These are phyloP conservation scores for Acleris cristana DNA, from an alignment of 2,888 invertebrate species.

Conservation along the genomic window DNA sequence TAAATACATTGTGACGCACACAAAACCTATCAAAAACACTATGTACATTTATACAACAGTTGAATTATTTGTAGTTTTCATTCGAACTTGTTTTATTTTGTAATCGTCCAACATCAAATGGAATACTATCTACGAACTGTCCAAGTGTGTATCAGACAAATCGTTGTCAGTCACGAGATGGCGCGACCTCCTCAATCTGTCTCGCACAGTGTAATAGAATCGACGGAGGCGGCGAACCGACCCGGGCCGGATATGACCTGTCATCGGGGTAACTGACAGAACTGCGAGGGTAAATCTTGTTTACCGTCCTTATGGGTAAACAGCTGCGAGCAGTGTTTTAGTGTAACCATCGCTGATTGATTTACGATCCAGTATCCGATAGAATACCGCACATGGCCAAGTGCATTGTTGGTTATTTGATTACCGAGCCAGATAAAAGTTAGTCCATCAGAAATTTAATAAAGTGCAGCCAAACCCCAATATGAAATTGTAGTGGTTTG, in stretches of 20 bases:
- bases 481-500: too few species aligned
- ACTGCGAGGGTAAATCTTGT: slow-evolving; percentile 62
- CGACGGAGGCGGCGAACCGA: slow-evolving; percentile 65
- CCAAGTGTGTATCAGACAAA: slow-evolving; percentile 47
- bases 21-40: too few species aligned
- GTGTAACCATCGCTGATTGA: slow-evolving; percentile 49
- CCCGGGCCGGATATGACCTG: slow-evolving; percentile 72
- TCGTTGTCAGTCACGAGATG: slow-evolving; percentile 47
- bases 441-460: not conserved
- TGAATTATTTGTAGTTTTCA: too few species aligned
- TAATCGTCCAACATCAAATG: not conserved
- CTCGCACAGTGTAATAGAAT: slow-evolving; percentile 74
- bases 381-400: slow-evolving; percentile 15
- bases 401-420: slow-evolving; percentile 10
- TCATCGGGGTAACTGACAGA: slow-evolving; percentile 70
- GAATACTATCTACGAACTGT: not conserved
- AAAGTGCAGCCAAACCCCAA: too few species aligned
- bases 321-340: slow-evolving; percentile 56
- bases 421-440: not conserved
- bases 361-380: slow-evolving; percentile 41
- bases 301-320: slow-evolving; percentile 64
- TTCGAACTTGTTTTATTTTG: too few species aligned
- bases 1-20: too few species aligned
- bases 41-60: too few species aligned
- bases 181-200: slow-evolving; percentile 68